These are phyloP conservation scores for Dicyrtomina minuta DNA, from an alignment of 2,888 invertebrate species.

Conservation along the genomic window DNA sequence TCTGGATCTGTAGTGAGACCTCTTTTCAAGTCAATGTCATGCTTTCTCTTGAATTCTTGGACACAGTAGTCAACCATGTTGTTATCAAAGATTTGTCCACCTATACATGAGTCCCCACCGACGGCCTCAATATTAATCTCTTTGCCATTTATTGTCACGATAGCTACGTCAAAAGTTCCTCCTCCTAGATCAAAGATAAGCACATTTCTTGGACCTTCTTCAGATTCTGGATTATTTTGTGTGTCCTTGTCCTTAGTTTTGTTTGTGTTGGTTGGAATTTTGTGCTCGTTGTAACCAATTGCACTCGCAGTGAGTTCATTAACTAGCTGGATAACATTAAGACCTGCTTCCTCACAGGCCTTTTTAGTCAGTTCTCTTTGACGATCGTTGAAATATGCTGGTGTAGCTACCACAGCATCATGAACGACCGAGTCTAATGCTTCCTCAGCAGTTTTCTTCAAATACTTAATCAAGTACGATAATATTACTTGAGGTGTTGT, in stretches of 20 bases:
- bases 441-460: conserved; percentile 89
- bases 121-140: conserved; percentile 16
- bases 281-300: conserved; percentile 30
- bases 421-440: conserved; percentile 77
- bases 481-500: conserved; percentile 63
- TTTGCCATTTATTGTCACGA: conserved; percentile 20
- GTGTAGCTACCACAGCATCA: conserved; percentile 76
- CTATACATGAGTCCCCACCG: conserved; percentile 7
- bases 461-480: conserved; percentile 74
- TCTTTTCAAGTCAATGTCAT: neutral
- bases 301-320: conserved; percentile 89
- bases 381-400: conserved; percentile 72
- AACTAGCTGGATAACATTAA: conserved; percentile 84
- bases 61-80: conserved; percentile 9
- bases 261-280: neutral
- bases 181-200: conserved; percentile 42
- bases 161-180: conserved; percentile 47
- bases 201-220: too few relatives aligned
- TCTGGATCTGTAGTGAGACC: neutral
- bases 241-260: too few relatives aligned
- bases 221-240: too few relatives aligned
- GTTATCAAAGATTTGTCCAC: conserved; percentile 8
- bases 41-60: neutral
- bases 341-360: conserved; percentile 75
- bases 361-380: conserved; percentile 71